Percentiles rank a stretch among this genome's conserved stretches.
These are phyloP conservation scores for Syndactyla subalaris DNA, from an alignment of 2,797 vertebrate genomes.

Conservation along the genomic window DNA sequence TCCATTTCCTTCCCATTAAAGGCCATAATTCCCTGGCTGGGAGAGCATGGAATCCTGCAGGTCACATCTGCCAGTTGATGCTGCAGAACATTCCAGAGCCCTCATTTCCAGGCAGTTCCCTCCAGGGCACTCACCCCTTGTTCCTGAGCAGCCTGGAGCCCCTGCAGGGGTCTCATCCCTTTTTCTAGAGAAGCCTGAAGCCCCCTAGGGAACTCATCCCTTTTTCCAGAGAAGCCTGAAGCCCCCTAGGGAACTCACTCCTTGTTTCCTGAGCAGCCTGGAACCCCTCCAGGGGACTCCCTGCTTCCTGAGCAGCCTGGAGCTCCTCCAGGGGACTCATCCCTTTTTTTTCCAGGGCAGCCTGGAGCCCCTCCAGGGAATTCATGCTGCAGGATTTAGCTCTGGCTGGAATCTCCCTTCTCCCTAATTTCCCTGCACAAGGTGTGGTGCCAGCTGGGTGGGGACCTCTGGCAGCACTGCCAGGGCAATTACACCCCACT, in stretches of 20 bases:
- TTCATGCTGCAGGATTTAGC: fast-evolving
- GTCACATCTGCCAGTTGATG: not conserved
- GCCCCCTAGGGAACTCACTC: not conserved
- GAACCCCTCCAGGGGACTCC: not conserved
- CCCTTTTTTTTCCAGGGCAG: not conserved
- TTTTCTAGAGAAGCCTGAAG: not conserved
- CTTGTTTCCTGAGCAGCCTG: not conserved
- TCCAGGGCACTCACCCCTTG: not conserved
- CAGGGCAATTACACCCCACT: not conserved
- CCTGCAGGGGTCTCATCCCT: not conserved
- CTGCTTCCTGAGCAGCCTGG: not conserved
- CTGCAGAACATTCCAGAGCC: not conserved
- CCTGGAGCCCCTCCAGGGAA: not conserved
- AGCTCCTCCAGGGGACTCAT: not conserved
- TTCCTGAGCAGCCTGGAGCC: not conserved
- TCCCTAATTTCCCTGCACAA: not conserved
- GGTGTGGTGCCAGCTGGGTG: not conserved
- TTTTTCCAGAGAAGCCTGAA: not conserved
- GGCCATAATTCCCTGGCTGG: not conserved
- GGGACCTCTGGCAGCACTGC: not conserved
- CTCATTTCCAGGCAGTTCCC: not conserved
- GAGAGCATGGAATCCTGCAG: not conserved
- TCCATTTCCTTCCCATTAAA: not conserved
- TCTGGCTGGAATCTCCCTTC: not conserved
- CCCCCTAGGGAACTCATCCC: too few relatives aligned